A percentile compares a stretch with the other conserved stretches of the same genome.
phyloP scores from a whole-genome alignment of 2,113 vertebrate species.

The Carollia perspicillata region DNA sequence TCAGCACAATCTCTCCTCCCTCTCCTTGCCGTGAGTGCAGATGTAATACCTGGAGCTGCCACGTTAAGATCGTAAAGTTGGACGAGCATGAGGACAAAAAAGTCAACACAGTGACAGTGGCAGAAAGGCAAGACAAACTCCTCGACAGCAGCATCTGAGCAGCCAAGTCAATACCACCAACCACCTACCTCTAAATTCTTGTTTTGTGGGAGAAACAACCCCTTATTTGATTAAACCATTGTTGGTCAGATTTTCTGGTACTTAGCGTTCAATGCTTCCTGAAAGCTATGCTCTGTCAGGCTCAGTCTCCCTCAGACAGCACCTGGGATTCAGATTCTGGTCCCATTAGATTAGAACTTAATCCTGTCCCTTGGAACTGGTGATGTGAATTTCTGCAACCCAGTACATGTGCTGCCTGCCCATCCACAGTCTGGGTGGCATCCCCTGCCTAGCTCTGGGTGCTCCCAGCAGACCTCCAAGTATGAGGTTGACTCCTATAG shows the following conservation, averaged over 20 bases:
- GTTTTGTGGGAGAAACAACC: neutral
- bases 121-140: neutral
- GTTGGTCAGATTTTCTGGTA: neutral
- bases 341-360: neutral
- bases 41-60: neutral
- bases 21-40: neutral
- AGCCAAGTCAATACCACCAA: neutral
- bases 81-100: neutral
- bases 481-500: neutral
- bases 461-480: neutral
- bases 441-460: neutral
- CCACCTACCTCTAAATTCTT: neutral
- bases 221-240: neutral
- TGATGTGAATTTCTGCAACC: neutral
- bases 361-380: neutral
- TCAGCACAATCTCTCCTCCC: neutral
- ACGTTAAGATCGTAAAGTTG: neutral
- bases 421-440: neutral
- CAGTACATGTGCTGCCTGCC: neutral
- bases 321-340: neutral
- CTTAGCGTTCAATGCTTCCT: neutral
- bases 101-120: neutral
- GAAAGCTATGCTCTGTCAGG: neutral
- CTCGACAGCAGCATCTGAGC: neutral
- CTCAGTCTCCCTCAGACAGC: neutral